Base-by-base conservation (phyloP, 2,797 vertebrate species). In the Phalanger gymnotis region DNA sequence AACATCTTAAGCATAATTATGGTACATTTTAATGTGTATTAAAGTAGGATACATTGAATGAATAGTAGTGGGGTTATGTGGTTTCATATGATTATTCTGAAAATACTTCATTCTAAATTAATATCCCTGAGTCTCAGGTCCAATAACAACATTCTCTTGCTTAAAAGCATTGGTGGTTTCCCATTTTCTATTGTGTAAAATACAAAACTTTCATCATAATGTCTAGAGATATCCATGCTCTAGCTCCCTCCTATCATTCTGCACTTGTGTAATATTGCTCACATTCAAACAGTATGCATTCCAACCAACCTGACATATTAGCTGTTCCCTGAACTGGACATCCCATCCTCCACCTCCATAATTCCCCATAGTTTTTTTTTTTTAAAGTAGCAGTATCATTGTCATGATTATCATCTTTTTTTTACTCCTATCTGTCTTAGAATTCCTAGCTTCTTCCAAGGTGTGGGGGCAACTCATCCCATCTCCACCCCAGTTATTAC, bases 1-100 rank as follows among this genome's bases (percentile, higher is more conserved):
- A 53, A 90, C 90, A 61, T 81, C 57, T 54, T 54, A 90, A 51
- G 30, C 54, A 92, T 54, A 40, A 3, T 91, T 95, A 51, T 95
- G 58, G 58, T 94, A 81, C 87, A 91, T 73, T 73, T 94, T 66
- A 66, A 55, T 28, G 53, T 92, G 3, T 34, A 57, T 73, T 89
- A 34, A 34, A 66, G 54, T 91, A 40, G 53, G 61, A 81, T 22
- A 66, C 5, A 53, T 27, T 92, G 13, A 94, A 47, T 58, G 90
- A 58, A 61, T 61, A 5, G 13, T 73, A 73, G 34, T 73, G 61
- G 34, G 5, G 61, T 73, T n/a, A 66, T 66, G 16, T n/a, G 5
- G 16, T 22, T 73, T 73, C 5, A 73, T 73, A n/a, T 73, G 28
- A n/a, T 16, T 66, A 66, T 16, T 66, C 31, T 66, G 6, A n/a